A percentile compares a stretch with the other conserved stretches of the same genome.
phyloP scores from a whole-genome alignment of 2,113 vertebrate genomes.

The Puma concolor region DNA sequence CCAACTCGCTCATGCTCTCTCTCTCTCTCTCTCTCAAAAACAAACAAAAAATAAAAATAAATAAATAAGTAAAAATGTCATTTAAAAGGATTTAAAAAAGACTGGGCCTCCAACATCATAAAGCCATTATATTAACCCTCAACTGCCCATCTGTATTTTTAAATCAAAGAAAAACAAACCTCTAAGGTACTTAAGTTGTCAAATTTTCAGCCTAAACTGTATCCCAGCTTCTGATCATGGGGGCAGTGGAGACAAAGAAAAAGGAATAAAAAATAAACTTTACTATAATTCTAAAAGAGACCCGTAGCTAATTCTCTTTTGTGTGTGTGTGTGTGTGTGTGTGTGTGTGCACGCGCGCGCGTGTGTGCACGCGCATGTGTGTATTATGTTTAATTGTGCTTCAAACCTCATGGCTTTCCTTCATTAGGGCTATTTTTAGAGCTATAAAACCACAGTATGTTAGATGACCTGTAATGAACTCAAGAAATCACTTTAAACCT shows the following conservation, averaged over 20 bases:
- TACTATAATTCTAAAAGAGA: neutral
- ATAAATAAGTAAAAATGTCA: no score
- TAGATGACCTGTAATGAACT: neutral
- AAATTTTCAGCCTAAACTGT: constrained; percentile 10
- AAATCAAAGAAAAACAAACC: neutral
- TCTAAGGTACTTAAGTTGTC: neutral
- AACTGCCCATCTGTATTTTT: neutral
- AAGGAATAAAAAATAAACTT: neutral
- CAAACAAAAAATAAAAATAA: no score
- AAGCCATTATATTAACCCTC: neutral
- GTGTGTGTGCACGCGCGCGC: neutral
- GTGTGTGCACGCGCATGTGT: neutral
- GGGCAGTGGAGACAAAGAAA: neutral
- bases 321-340: no score
- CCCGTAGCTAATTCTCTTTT: neutral
- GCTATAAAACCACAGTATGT: neutral
- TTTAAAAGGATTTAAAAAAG: neutral
- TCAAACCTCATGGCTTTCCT: neutral
- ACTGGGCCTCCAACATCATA: neutral
- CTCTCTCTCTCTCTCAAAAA: no score
- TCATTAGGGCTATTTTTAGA: neutral
- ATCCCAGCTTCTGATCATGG: neutral
- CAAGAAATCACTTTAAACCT: constrained; percentile 41
- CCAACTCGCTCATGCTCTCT: no score
- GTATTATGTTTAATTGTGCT: neutral